Conservation (phyloP, 2,888 invertebrate species). For the Zygothrica quintamaculata region DNA sequence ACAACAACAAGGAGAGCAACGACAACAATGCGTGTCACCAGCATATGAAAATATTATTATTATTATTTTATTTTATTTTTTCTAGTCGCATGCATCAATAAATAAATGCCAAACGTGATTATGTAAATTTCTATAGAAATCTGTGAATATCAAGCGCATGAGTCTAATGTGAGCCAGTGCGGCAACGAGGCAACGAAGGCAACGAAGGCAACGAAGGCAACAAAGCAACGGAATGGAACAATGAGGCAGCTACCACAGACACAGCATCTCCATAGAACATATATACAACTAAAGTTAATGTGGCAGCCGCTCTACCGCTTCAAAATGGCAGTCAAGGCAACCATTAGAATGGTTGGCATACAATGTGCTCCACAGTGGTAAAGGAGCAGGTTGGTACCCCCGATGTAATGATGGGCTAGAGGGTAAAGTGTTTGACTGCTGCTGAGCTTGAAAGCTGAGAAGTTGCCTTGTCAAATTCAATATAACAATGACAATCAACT, state of each 20-base stretch:
- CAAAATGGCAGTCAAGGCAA: conserved; percentile 29
- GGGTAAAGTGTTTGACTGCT: conserved; percentile 9
- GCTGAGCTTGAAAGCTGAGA: conserved; percentile 28
- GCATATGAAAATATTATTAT: conserved; percentile 53
- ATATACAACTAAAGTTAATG: conserved; percentile 13
- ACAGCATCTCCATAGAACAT: conserved; percentile 1
- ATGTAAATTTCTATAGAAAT: conserved; percentile 75
- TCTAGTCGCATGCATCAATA: conserved; percentile 68
- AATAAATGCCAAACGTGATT: conserved; percentile 79
- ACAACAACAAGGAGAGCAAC: conserved; percentile 25
- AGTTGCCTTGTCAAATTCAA: conserved; percentile 69
- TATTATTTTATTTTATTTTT: conserved; percentile 5
- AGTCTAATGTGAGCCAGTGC: conserved; percentile 2
- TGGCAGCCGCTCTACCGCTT: conserved; percentile 11
- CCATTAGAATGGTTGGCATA: conserved; percentile 19
- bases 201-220: too few species aligned
- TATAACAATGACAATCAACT: conserved; percentile 77
- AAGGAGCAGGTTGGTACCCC: neutral
- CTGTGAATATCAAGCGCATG: conserved; percentile 42
- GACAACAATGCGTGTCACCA: conserved; percentile 19
- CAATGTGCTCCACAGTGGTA: neutral
- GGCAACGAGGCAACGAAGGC: neutral
- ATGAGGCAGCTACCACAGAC: neutral
- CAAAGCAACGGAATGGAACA: neutral
- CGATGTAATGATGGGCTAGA: neutral